These are phyloP conservation scores for Dromius quadrimaculatus DNA, from an alignment of 2,888 invertebrate genomes.

Conservation along the genomic window DNA sequence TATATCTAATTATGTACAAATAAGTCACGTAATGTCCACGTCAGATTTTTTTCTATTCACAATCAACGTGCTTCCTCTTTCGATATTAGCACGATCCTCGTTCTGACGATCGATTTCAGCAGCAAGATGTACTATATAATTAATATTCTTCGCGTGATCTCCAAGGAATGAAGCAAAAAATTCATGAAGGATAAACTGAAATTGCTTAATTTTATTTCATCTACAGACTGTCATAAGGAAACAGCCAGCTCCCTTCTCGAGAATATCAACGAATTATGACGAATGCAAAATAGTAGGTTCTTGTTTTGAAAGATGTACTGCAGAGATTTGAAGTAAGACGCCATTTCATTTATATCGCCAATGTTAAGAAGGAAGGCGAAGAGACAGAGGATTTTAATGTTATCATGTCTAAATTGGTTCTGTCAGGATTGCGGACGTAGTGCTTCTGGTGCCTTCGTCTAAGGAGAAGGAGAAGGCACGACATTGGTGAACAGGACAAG, in stretches of 20 bases:
- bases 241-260: conserved; percentile 9
- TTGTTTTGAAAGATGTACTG: conserved; percentile 45
- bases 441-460: conserved; percentile 49
- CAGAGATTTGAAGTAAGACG: conserved; percentile 45
- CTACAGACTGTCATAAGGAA: neutral
- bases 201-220: conserved; percentile 1
- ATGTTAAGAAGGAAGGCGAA: neutral
- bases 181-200: neutral
- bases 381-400: conserved; percentile 21
- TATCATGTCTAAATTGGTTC: conserved; percentile 52
- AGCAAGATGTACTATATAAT: conserved; percentile 1
- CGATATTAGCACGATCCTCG: too few relatives aligned
- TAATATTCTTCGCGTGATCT: conserved; percentile 3
- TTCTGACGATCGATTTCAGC: neutral
- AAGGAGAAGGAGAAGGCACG: conserved; percentile 6
- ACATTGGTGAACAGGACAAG: neutral
- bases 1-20: too few relatives aligned
- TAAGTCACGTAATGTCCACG: too few relatives aligned
- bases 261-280: conserved; percentile 42
- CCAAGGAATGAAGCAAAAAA: neutral
- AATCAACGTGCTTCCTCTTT: too few relatives aligned
- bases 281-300: conserved; percentile 42
- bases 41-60: too few relatives aligned
- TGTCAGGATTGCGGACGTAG: conserved; percentile 41
- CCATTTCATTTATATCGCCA: conserved; percentile 41